Percentiles rank a stretch among this genome's conserved stretches.
Evolutionary conservation across 2,888 invertebrate genomes (phyloP).

Genomic region (Macroteleia sp.): DNA sequence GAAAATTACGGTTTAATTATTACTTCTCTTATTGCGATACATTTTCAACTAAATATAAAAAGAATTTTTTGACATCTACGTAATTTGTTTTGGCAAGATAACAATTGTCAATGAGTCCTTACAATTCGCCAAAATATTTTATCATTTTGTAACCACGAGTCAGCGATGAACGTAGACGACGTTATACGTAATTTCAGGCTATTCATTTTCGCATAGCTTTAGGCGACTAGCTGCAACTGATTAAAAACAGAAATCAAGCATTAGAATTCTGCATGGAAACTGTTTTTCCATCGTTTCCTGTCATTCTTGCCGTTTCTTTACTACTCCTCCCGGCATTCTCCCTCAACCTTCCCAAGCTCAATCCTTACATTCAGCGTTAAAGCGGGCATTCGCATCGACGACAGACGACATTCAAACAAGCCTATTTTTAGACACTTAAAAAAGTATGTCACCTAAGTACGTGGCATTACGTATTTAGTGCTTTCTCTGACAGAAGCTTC

Average conservation of each 20-base stretch:
- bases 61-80: too few species aligned
- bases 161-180: conserved; percentile 19
- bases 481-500: too few species aligned
- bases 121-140: conserved; percentile 46
- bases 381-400: conserved; percentile 12
- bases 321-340: conserved; percentile 38
- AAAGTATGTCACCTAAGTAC: conserved; percentile 20
- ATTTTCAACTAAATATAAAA: too few species aligned
- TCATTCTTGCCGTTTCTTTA: conserved; percentile 57
- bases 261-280: conserved; percentile 62
- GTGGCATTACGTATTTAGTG: background rate
- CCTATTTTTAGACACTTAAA: conserved; percentile 25
- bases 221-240: conserved; percentile 69
- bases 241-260: conserved; percentile 74
- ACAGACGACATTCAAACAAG: conserved; percentile 15
- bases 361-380: conserved; percentile 34
- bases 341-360: conserved; percentile 22
- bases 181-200: conserved; percentile 35
- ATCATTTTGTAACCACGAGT: conserved; percentile 28
- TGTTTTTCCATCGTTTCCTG: conserved; percentile 35
- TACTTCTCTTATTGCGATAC: too few species aligned
- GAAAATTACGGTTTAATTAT: too few species aligned
- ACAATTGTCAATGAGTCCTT: too few species aligned
- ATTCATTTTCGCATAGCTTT: conserved; percentile 64
- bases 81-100: too few species aligned